Evolutionary conservation across 2,888 invertebrate genomes (phyloP), one percentile per base, ranked within the genome.

Genomic region (Latrodectus elegans): DNA sequence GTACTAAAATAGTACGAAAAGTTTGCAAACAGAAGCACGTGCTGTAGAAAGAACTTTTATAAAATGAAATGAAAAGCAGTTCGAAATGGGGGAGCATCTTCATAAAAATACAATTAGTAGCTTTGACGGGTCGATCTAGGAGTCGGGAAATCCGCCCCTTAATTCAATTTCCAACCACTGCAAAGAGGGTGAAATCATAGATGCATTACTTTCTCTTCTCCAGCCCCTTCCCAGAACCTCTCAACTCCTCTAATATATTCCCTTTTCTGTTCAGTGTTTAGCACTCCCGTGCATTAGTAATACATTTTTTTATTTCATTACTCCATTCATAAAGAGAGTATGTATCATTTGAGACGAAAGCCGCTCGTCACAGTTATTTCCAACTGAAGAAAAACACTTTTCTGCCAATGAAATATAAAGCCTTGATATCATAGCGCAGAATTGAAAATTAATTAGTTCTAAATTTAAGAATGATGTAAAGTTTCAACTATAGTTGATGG

Each of bases 61-160:
- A 55, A 82, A 68, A 53, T 67, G 74, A 60, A n/a, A 26, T 17
- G 78, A 68, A 38, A 38, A 38, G 38, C 38, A 38, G 38, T 38
- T 38, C 6, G 38, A 38, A 38, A 26, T 64, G 68, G 74, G 26
- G 75, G 26, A 12, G 22, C 38, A 38, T 12, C 52, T 65, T 64
- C 81, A 73, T 75, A 75, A 82, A 82, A 75, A 82, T 82, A 65
- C 82, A 67, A 82, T 82, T 82, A 82, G 82, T 82, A 68, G 38
- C 75, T 65, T 75, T 53, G 73, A 65, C 73, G 51, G n/a, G 75
- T 22, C 75, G 70, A 77, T 73, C 60, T 22, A 49, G 64, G 55
- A 70, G 10, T 22, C 68, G 70, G 78, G 60, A 71, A 79, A 60
- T 60, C 60, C 70, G 53, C 78, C 55, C 78, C 78, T 22, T 79